A percentile compares a stretch with the other conserved stretches of the same genome.
Conservation (phyloP, 2,113 vertebrate genomes). For the Elachura formosa region DNA sequence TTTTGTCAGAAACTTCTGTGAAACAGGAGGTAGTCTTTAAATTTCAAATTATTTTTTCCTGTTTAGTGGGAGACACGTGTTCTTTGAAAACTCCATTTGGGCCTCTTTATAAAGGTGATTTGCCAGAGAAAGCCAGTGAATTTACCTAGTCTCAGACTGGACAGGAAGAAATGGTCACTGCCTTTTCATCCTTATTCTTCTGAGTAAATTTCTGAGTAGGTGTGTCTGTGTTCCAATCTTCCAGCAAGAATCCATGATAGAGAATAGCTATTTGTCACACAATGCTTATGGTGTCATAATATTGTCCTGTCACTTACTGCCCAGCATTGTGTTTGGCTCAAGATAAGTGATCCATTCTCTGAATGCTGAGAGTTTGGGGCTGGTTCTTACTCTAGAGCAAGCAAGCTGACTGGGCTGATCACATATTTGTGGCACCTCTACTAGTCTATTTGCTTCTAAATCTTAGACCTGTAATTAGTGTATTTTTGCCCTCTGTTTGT, state of each 20-base stretch:
- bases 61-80: neutral
- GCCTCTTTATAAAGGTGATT: neutral
- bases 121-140: neutral
- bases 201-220: neutral
- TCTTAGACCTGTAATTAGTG: neutral
- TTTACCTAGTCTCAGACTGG: neutral
- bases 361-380: neutral
- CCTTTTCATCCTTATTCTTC: neutral
- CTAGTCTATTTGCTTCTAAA: neutral
- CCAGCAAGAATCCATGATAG: neutral
- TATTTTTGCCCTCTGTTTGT: neutral
- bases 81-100: neutral
- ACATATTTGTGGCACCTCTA: neutral
- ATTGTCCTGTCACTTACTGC: neutral
- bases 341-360: neutral
- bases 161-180: neutral
- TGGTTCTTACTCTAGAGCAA: neutral
- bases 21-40: neutral
- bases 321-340: neutral
- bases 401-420: neutral
- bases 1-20: neutral
- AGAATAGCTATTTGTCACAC: neutral
- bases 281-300: neutral
- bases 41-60: neutral
- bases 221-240: neutral